Evolutionary conservation across 2,888 invertebrate genomes (phyloP).

Genomic region (Lasiommata megera): DNA sequence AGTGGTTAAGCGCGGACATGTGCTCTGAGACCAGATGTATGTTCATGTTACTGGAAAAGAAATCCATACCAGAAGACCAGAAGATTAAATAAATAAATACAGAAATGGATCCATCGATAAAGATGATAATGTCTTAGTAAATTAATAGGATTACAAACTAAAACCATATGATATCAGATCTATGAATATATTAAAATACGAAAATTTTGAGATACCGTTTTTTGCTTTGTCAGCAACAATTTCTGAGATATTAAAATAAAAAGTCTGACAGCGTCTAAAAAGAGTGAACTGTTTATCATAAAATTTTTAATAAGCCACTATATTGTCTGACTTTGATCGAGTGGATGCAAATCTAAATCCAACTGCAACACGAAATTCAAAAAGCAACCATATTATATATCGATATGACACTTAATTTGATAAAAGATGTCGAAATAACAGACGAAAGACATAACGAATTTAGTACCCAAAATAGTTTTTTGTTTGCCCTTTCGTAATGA

Average conservation of each 20-base stretch:
- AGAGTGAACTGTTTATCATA: background rate
- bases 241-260: background rate
- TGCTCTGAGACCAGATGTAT: too few species aligned
- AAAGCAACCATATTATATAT: background rate
- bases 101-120: too few species aligned
- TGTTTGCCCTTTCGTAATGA: too few species aligned
- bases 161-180: background rate
- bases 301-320: background rate
- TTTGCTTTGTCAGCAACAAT: background rate
- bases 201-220: background rate
- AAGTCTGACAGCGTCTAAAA: background rate
- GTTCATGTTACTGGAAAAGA: too few species aligned
- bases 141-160: too few species aligned
- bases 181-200: background rate
- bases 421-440: background rate
- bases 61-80: too few species aligned
- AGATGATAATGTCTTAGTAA: too few species aligned
- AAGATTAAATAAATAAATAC: too few species aligned
- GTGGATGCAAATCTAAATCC: constrained; percentile 12
- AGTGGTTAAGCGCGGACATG: too few species aligned
- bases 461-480: too few species aligned
- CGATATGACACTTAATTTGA: background rate
- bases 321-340: constrained; percentile 7
- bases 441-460: too few species aligned
- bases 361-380: background rate